Percentiles rank a stretch among this genome's conserved stretches.
Conservation (phyloP, 2,888 invertebrate species). For the Synanthedon andrenaeformis region DNA sequence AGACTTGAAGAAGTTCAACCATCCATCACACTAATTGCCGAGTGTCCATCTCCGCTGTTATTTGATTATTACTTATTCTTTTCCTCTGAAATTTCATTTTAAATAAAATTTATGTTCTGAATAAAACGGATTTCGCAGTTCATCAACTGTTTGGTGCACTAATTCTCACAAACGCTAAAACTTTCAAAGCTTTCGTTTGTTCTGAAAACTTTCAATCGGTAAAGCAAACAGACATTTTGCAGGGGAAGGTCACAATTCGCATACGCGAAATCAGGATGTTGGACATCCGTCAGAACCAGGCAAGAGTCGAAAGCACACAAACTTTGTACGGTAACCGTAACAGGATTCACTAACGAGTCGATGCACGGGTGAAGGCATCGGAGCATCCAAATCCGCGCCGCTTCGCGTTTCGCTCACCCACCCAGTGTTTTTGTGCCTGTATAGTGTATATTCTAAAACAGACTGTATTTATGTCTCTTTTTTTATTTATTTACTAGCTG, state of each 20-base stretch:
- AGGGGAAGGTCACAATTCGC: conserved; percentile 14
- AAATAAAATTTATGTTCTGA: background rate
- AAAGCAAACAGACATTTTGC: conserved; percentile 1
- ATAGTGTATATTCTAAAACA: background rate
- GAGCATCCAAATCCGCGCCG: conserved; percentile 4
- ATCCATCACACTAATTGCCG: conserved; percentile 2
- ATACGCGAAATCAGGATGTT: conserved; percentile 32
- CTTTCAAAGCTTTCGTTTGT: conserved; percentile 3
- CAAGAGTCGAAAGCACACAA: conserved; percentile 34
- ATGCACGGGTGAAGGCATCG: conserved; percentile 24
- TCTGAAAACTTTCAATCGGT: background rate
- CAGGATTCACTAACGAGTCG: conserved; percentile 58
- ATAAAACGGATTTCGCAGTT: conserved; percentile 2
- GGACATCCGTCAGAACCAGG: conserved; percentile 35
- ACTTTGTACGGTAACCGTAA: conserved; percentile 50
- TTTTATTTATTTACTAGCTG: too few species aligned
- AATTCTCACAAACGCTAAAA: conserved; percentile 6
- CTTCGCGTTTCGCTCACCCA: background rate
- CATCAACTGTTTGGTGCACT: background rate
- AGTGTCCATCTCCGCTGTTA: conserved; percentile 35
- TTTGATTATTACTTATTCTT: conserved; percentile 44
- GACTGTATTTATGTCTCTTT: background rate
- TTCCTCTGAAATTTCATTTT: conserved; percentile 10
- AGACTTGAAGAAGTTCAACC: conserved; percentile 39
- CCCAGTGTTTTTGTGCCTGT: too few species aligned